phyloP scores from a whole-genome alignment of 1,140 invertebrate species.

The Medauroidea extradentata region DNA sequence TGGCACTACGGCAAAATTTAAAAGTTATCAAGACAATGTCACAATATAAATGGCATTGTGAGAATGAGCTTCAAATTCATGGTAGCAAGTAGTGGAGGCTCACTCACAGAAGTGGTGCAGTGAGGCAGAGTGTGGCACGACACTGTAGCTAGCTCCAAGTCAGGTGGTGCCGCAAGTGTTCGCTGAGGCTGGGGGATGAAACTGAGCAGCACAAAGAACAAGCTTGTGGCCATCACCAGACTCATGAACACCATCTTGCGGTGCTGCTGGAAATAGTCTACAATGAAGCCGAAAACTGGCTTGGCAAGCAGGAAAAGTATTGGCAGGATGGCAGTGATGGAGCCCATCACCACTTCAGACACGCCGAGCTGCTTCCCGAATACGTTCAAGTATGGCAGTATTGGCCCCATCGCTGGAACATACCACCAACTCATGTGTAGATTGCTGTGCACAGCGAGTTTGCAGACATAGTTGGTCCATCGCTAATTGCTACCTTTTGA shows the following conservation, averaged over 20 bases:
- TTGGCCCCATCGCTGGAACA: conserved; percentile 66
- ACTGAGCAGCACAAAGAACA: conserved; percentile 58
- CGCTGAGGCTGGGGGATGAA: conserved; percentile 56
- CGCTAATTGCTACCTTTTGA: too few relatives aligned
- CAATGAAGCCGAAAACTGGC: conserved; percentile 63
- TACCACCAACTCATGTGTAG: conserved; percentile 6
- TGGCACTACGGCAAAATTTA: too few relatives aligned
- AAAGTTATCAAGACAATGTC: too few relatives aligned
- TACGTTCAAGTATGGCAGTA: conserved; percentile 67
- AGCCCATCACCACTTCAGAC: conserved; percentile 66
- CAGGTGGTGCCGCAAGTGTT: too few relatives aligned
- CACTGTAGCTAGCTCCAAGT: too few relatives aligned
- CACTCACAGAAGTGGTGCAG: not conserved
- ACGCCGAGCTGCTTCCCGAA: conserved; percentile 70
- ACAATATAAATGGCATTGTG: too few relatives aligned
- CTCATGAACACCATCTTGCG: conserved; percentile 66
- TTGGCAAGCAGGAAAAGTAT: conserved; percentile 67
- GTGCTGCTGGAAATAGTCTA: conserved; percentile 48
- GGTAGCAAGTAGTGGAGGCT: too few relatives aligned
- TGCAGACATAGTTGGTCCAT: too few relatives aligned
- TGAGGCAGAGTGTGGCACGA: conserved; percentile 18
- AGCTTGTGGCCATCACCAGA: conserved; percentile 55
- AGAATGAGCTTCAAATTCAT: too few relatives aligned
- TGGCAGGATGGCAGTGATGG: conserved; percentile 62
- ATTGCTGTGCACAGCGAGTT: too few relatives aligned